Evolutionary conservation across 2,888 invertebrate genomes (phyloP).

Genomic region (Andrena marginata): DNA sequence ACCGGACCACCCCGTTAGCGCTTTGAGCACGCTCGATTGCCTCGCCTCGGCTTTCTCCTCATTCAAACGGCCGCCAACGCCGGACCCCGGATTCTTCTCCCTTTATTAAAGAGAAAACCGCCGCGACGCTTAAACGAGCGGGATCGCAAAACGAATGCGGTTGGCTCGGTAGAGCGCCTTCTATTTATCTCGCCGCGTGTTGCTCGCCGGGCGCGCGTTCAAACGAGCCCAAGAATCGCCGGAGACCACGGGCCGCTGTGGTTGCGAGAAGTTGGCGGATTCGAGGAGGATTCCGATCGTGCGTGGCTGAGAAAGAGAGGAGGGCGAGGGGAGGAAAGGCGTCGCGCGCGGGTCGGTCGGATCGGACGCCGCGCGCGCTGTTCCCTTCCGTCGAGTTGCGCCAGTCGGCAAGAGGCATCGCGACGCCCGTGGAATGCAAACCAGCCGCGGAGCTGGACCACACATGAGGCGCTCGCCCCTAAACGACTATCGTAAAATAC

Average conservation of each 20-base stretch:
- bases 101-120: background rate
- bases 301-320: background rate
- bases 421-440: constrained; percentile 81
- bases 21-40: constrained; percentile 49
- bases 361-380: background rate
- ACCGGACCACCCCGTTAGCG: constrained; percentile 77
- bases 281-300: constrained; percentile 22
- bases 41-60: constrained; percentile 35
- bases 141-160: constrained; percentile 3
- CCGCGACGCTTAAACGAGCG: background rate
- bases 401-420: constrained; percentile 67
- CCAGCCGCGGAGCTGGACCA: constrained; percentile 78
- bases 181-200: background rate
- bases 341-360: constrained; percentile 8
- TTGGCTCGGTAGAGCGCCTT: background rate
- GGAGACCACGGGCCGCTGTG: too few species aligned
- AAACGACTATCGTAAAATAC: constrained; percentile 84
- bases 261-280: too few species aligned
- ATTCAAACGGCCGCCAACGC: constrained; percentile 8
- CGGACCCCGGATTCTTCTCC: constrained; percentile 21
- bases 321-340: background rate
- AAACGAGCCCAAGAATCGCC: too few species aligned
- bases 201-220: too few species aligned
- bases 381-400: background rate
- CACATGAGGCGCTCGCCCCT: constrained; percentile 77